Percentiles rank a stretch among this genome's conserved stretches.
phyloP scores from a whole-genome alignment of 1,140 invertebrate species.

The Potamilus streckersoni region DNA sequence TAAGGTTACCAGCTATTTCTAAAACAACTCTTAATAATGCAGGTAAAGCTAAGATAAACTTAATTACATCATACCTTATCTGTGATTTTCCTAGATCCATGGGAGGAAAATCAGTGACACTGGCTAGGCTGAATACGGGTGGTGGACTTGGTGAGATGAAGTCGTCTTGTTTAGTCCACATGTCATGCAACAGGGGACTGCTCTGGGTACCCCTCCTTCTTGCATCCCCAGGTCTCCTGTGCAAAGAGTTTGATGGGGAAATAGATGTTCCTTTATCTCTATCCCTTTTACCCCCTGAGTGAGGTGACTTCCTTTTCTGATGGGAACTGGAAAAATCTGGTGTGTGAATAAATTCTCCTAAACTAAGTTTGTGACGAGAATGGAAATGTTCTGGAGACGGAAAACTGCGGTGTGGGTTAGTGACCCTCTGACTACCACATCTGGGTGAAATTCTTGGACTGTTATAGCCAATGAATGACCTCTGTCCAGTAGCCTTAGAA shows the following conservation, averaged over 20 bases:
- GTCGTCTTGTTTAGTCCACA: too few relatives aligned
- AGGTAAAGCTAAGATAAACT: too few relatives aligned
- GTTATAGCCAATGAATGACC: neutral
- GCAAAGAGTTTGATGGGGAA: neutral
- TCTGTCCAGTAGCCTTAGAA: too few relatives aligned
- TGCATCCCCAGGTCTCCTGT: too few relatives aligned
- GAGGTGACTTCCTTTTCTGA: slow-evolving; percentile 24
- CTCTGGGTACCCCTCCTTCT: too few relatives aligned
- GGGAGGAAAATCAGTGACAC: slow-evolving; percentile 24
- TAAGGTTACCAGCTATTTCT: too few relatives aligned
- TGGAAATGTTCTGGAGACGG: slow-evolving; percentile 22
- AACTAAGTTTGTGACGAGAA: slow-evolving; percentile 28
- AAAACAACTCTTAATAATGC: too few relatives aligned
- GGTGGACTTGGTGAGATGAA: neutral
- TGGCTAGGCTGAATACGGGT: slow-evolving; percentile 24
- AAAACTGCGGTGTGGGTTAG: slow-evolving; percentile 4
- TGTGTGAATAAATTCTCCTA: slow-evolving; percentile 26
- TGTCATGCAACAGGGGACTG: too few relatives aligned
- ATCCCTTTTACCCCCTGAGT: slow-evolving; percentile 20
- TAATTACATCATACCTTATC: neutral
- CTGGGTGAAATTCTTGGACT: slow-evolving; percentile 21
- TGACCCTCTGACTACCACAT: slow-evolving; percentile 25
- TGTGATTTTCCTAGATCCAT: slow-evolving; percentile 11
- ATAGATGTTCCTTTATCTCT: neutral
- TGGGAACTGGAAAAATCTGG: slow-evolving; percentile 14